Evolutionary conservation across 2,888 invertebrate species (phyloP), one percentile per base, ranked within the genome.

Genomic region (Erebia epiphron): DNA sequence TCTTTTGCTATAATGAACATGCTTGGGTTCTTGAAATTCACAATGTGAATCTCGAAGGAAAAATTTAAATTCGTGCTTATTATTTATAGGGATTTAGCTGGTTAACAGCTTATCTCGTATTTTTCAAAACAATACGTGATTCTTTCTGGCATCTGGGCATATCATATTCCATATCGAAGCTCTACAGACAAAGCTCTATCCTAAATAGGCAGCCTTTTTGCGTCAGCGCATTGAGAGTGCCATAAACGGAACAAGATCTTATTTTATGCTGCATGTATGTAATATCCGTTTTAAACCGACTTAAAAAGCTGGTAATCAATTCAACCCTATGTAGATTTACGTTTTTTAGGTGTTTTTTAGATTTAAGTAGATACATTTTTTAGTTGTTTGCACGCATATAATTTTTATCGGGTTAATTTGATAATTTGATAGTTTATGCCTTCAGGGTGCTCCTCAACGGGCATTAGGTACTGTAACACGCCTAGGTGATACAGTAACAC

Each of bases 141-240:
- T 58, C 62, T 68, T 68, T 66, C 43, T 67, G 61, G 61, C 61
- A 66, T 35, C 65, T 71, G 35, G 62, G 66, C 70, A 68, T 73
- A 73, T 73, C 73, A 52, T 66, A 56, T 73, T 73, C 18, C 49
- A 62, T 63, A 66, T 69, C 62, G 61, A 71, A 67, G 68, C 63
- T 71, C 54, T 21, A 61, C 61, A 61, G 60, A 60, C 62, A 62
- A 62, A 62, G 49, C 46, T 26, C 26, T 52, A 61, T 65, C 67
- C 68, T 61, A 69, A 74, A 73, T 58, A 67, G 70, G 73, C 67
- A 60, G 58, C 62, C 66, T 63, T 65, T 70, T 70, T 57, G 67
- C 56, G 73, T 67, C 70, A 67, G 58, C 64, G 50, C 60, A 54
- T 56, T 67, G 52, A 58, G 49, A 65, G 16, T n/a, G 10, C 65